These are phyloP conservation scores for Botrylloides violaceus DNA, from an alignment of 23 tunicate genomes.

Conservation along the genomic window DNA sequence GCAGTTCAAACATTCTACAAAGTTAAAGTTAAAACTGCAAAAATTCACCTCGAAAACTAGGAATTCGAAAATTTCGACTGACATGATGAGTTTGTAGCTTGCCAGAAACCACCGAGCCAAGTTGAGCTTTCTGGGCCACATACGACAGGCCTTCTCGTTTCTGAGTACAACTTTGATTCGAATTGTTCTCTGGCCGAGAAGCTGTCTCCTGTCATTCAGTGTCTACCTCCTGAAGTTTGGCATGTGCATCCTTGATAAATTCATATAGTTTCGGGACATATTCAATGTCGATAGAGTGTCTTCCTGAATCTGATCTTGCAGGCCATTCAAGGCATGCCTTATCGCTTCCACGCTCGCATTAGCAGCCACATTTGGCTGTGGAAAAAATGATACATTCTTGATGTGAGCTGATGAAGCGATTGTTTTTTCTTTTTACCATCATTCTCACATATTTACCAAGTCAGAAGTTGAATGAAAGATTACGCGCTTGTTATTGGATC, in stretches of 20 bases:
- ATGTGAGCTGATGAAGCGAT: background rate
- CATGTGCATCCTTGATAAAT: constrained; percentile 1
- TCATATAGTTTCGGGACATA: background rate
- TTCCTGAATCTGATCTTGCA: background rate
- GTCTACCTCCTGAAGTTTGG: background rate
- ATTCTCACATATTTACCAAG: background rate
- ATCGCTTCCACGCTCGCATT: background rate
- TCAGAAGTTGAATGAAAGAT: background rate
- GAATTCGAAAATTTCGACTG: no score
- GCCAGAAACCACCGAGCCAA: no score
- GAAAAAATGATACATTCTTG: background rate
- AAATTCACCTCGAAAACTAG: no score
- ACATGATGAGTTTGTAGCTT: no score
- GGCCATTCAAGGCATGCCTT: background rate
- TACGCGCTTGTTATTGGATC: background rate
- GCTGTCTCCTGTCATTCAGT: constrained; percentile 2
- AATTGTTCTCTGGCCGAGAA: background rate
- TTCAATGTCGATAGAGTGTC: background rate
- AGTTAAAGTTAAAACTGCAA: no score
- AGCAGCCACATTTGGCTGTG: no score
- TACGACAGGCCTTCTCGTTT: no score
- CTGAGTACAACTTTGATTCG: no score
- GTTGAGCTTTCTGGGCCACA: no score
- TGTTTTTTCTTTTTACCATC: background rate
- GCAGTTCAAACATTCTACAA: no score